Evolutionary conservation across 2,113 vertebrate genomes (phyloP).

Genomic region (Chitala chitala): DNA sequence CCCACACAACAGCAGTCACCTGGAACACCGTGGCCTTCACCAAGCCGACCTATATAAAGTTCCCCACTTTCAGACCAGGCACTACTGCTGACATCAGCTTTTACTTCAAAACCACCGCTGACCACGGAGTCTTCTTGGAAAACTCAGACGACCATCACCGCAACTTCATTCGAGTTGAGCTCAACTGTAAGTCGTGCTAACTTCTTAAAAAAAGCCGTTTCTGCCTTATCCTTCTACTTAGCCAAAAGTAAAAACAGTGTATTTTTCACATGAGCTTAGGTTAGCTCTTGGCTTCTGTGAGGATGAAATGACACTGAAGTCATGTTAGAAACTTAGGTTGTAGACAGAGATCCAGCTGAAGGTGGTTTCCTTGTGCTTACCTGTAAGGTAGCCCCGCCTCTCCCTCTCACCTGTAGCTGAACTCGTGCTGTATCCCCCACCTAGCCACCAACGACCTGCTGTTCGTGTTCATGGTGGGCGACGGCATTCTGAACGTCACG

Average conservation of each 20-base stretch:
- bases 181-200: conserved; percentile 77
- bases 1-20: conserved; percentile 69
- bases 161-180: conserved; percentile 83
- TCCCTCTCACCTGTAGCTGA: not conserved
- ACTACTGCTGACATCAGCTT: conserved; percentile 90
- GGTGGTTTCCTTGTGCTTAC: not conserved
- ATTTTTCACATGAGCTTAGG: not conserved
- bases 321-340: not conserved
- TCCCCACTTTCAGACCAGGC: conserved; percentile 85
- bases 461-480: conserved; percentile 87
- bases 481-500: conserved; percentile 84
- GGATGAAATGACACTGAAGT: not conserved
- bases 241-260: no score
- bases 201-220: no score
- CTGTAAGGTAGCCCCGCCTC: not conserved
- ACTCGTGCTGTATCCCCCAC: not conserved
- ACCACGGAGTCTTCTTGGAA: conserved; percentile 82
- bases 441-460: conserved; percentile 77
- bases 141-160: conserved; percentile 73
- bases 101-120: conserved; percentile 90
- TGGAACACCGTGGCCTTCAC: conserved; percentile 93
- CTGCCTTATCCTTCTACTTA: no score
- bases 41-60: conserved; percentile 80
- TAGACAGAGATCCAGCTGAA: not conserved
- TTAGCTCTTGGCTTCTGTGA: not conserved